Evolutionary conservation across 2,113 vertebrate genomes (phyloP).

Genomic region (Piaya cayana): DNA sequence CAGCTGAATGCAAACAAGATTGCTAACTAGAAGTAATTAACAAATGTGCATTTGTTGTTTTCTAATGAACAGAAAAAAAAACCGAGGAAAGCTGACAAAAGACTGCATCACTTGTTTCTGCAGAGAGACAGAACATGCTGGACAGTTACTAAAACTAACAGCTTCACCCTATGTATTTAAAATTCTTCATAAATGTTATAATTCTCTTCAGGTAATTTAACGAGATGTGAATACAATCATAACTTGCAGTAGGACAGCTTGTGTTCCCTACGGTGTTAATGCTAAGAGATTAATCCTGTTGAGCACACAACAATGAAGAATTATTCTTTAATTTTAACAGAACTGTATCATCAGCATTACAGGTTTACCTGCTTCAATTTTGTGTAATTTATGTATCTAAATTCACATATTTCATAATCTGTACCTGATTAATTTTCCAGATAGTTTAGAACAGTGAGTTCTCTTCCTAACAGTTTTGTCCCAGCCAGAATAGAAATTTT

Average conservation of each 20-base stretch:
- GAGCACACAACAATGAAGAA: background rate
- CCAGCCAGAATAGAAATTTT: background rate
- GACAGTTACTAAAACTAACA: background rate
- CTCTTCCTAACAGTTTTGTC: background rate
- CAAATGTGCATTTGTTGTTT: background rate
- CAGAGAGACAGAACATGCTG: background rate
- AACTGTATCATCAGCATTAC: background rate
- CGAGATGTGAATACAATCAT: background rate
- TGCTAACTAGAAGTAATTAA: background rate
- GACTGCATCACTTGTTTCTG: background rate
- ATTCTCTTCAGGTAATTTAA: background rate
- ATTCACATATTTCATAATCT: background rate
- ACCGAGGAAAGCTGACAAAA: background rate
- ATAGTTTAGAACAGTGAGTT: background rate
- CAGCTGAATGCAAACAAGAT: background rate
- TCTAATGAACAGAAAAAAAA: background rate
- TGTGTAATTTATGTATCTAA: background rate
- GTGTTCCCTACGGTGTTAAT: background rate
- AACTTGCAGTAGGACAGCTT: background rate
- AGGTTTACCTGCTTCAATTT: background rate
- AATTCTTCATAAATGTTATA: background rate
- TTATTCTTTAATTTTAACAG: background rate
- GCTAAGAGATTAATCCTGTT: background rate
- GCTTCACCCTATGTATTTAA: background rate
- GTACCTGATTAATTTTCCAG: background rate